Conservation (phyloP, 2,797 vertebrate genomes). For the Anguilla megastoma region DNA sequence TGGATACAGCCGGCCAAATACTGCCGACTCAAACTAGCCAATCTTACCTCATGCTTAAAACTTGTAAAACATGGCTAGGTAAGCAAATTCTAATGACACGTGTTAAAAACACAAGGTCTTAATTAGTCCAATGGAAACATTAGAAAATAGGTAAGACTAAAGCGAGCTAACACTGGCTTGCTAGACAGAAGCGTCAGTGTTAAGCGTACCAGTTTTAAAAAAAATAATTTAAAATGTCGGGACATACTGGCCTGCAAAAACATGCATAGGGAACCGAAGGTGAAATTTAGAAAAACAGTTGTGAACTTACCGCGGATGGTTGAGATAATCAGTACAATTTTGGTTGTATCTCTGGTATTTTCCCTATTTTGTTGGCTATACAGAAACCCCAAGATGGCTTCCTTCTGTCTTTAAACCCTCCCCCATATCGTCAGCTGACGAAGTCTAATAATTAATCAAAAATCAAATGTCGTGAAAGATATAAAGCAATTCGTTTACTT, state of each 20-base stretch:
- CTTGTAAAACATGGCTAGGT: no score
- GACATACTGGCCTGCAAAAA: background rate
- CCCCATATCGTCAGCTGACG: conserved; percentile 64
- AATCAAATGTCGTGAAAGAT: background rate
- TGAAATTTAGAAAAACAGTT: background rate
- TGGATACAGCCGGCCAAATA: background rate
- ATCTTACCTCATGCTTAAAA: background rate
- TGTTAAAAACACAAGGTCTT: background rate
- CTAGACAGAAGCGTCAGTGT: conserved; percentile 28
- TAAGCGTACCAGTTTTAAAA: conserved; percentile 9
- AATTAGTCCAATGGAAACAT: background rate
- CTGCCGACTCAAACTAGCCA: background rate
- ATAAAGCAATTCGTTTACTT: background rate
- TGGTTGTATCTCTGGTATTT: conserved; percentile 56
- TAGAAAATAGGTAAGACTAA: background rate
- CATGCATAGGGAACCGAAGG: background rate
- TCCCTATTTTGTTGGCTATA: conserved; percentile 65
- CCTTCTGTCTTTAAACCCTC: conserved; percentile 83
- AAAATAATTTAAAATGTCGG: background rate
- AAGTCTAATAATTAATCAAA: conserved; percentile 21
- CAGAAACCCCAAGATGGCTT: conserved; percentile 90
- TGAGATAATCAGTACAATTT: conserved; percentile 50
- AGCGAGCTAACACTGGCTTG: background rate
- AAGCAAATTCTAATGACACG: background rate
- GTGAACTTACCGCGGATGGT: conserved; percentile 62